Base-by-base conservation (phyloP, 2,797 vertebrate genomes). In the Parotocinclus haroldoi region DNA sequence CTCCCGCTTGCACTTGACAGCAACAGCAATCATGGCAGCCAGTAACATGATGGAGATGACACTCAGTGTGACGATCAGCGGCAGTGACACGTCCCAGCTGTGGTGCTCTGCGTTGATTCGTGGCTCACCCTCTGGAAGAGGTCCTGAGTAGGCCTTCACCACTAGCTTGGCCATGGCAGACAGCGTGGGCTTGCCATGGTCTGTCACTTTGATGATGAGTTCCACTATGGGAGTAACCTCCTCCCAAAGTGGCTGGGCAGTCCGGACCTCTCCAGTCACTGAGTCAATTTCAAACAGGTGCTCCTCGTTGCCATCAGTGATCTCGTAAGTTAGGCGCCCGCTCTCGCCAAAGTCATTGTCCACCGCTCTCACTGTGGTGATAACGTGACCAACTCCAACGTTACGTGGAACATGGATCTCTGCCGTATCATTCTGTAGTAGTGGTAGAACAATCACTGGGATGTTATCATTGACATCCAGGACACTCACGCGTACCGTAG, bases 301-400 rank as follows among this genome's bases (percentile, higher is more conserved):
- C 61, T 96, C 95, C 76, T 98, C 96, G 0, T 98, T 99, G 39
- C 97, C 97, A 72, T 98, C 96, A 0, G 96, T 93, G 74, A 99
- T 98, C 82, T 99, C 95, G 7, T 98, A 99, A 0, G 96, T 98
- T 76, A 99, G 93, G 56, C 95, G 93, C n/a, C 97, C 97, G 0
- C 97, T 98, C 79, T 99, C 97, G 1, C 96, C 97, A 42, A 96
- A 96, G 79, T 99, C 97, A 64, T 93, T 98, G 85, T 99, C 97
- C 69, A 98, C 89, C 0, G 96, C 97, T 0, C 90, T 90, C 46
- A 99, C 95, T 0, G 96, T 98, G 71, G 96, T 95, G 53, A 99
- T 91, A 0, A 98, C 92, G 78, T 99, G 96, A 51, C 97, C 97
- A 42, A 98, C 92, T 0, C 97, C 97, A 0, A 96, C 97, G 7